Evolutionary conservation across 2,888 invertebrate species (phyloP), one percentile per base, ranked within the genome.

Genomic region (Amphipoea oculea): DNA sequence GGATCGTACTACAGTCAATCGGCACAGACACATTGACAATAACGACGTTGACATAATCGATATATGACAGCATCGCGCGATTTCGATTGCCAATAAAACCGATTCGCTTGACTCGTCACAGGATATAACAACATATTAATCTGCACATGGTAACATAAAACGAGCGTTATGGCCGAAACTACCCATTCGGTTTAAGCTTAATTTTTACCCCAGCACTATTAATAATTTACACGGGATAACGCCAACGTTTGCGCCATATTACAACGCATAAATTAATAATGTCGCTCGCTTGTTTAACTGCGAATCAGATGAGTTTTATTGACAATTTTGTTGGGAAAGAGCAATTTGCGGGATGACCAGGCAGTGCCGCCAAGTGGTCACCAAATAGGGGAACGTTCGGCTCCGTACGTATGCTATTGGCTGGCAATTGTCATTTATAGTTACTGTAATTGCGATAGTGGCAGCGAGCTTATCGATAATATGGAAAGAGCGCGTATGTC

Each of bases 241-340:
- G 96, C 94, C 93, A 95, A 94, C 96, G 95, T 94, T 95, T 96
- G 96, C 96, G 95, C 96, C 95, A 96, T 97, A 96, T 97, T 97
- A 97, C 96, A 96, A 94, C 94, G 95, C 97, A 96, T 97, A 97
- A 97, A 96, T 97, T 97, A 96, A 97, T 97, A 96, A 96, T 96
- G 96, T 95, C 95, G 95, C 94, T 95, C 96, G 96, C 96, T 95
- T 96, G 96, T 96, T 97, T 96, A 96, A 96, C 96, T 97, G 96
- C 96, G 97, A 97, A 96, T 96, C 96, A 95, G 96, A 96, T 96
- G 96, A 96, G 96, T 97, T 97, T 97, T 97, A 97, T 97, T 97
- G 97, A 96, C 97, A 96, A 97, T 97, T 95, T 96, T 95, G 97
- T 95, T 96, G 95, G 96, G 95, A 96, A 96, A 96, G 96, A 95